phyloP scores from a whole-genome alignment of 2,888 invertebrate species.

The Euphydryas editha region DNA sequence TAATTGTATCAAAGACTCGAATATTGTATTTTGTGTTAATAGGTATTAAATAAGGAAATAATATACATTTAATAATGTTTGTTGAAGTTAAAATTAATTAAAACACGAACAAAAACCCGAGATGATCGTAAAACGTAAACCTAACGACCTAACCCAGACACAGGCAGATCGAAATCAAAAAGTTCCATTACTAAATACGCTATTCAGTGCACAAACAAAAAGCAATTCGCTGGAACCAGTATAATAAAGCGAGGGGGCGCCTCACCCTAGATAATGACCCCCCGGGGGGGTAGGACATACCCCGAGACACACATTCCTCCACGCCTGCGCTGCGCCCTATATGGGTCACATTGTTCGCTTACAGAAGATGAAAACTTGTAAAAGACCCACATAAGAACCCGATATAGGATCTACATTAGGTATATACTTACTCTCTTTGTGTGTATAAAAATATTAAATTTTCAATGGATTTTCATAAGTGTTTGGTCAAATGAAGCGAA shows the following conservation, averaged over 20 bases:
- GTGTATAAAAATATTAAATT: background rate
- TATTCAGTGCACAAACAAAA: conserved; percentile 54
- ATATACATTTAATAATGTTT: background rate
- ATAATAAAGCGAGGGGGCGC: conserved; percentile 54
- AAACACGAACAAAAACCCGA: background rate
- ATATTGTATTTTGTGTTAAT: background rate
- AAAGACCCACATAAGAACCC: conserved; percentile 19
- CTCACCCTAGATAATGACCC: conserved; percentile 59
- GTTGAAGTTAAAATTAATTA: background rate
- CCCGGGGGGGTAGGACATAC: conserved; percentile 49
- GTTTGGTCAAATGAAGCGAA: background rate
- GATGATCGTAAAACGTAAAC: conserved; percentile 13
- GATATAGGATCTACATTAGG: conserved; percentile 6
- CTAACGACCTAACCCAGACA: conserved; percentile 35
- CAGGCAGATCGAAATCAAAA: conserved; percentile 39
- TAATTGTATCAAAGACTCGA: background rate
- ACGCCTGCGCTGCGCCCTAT: conserved; percentile 71
- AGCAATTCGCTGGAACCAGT: conserved; percentile 57
- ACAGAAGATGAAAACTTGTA: conserved; percentile 32
- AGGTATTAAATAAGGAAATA: background rate
- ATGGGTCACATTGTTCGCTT: conserved; percentile 73
- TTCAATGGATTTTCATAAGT: background rate
- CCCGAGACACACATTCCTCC: conserved; percentile 72
- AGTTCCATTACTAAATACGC: conserved; percentile 44
- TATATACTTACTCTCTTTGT: background rate